These are phyloP conservation scores for Myioborus miniatus DNA, from an alignment of 2,797 vertebrate genomes.

Conservation along the genomic window DNA sequence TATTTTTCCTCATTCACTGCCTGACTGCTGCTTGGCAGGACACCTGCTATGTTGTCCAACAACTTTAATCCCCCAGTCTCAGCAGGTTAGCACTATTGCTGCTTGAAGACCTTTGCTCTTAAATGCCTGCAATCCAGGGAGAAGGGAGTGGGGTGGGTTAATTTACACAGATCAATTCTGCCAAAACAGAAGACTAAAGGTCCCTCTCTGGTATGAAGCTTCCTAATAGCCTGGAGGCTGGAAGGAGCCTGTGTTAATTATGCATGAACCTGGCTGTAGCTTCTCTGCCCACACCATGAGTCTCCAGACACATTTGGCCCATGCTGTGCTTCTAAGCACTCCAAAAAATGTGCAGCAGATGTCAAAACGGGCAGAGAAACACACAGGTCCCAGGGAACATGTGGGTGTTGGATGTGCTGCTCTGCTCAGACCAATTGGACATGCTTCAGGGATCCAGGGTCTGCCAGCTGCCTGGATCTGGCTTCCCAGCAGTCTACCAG, in stretches of 20 bases:
- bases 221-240: constrained; percentile 16
- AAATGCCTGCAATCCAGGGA: not conserved
- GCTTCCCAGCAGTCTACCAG: not conserved
- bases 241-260: constrained; percentile 39
- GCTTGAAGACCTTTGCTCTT: constrained; percentile 14
- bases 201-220: constrained; percentile 1
- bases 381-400: not conserved
- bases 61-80: not conserved
- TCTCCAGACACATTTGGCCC: not conserved
- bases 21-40: not conserved
- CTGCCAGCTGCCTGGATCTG: not conserved
- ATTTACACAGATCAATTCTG: not conserved
- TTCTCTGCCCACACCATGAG: not conserved
- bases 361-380: not conserved
- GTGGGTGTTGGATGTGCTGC: not conserved
- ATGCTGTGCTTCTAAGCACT: not conserved
- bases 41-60: not conserved
- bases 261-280: constrained; percentile 3
- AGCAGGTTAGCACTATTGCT: not conserved
- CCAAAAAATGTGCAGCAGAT: not conserved
- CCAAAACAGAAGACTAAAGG: constrained; percentile 12
- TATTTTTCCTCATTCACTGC: not conserved
- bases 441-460: not conserved
- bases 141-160: not conserved
- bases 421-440: not conserved